Evolutionary conservation across 1,140 invertebrate species (phyloP).

Genomic region (Lysiphlebus fabarum): DNA sequence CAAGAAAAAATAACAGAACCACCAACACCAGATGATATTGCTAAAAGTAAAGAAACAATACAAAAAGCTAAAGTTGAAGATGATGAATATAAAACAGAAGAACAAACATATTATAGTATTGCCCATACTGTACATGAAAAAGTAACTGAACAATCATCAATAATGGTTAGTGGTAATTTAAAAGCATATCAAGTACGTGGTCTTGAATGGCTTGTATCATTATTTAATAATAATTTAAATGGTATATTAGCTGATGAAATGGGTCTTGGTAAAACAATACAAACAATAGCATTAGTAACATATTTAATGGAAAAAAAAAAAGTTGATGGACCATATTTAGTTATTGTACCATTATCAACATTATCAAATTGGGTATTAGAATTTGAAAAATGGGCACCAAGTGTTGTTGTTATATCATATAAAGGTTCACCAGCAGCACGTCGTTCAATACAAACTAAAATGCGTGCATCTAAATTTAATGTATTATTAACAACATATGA

Average conservation of each 20-base stretch:
- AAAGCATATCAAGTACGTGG: conserved; percentile 97
- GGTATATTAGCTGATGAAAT: conserved; percentile 95
- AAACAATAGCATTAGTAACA: conserved; percentile 92
- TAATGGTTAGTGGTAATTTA: conserved; percentile 88
- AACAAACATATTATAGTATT: conserved; percentile 87
- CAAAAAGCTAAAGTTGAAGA: conserved; percentile 87
- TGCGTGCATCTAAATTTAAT: conserved; percentile 93
- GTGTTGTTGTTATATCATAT: conserved; percentile 89
- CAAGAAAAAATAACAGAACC: conserved; percentile 33
- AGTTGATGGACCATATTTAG: conserved; percentile 94
- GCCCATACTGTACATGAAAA: conserved; percentile 92
- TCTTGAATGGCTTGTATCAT: conserved; percentile 95
- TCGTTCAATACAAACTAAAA: conserved; percentile 79
- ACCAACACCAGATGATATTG: conserved; percentile 50
- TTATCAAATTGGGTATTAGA: conserved; percentile 98
- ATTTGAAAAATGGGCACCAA: conserved; percentile 98
- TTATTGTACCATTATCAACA: conserved; percentile 97
- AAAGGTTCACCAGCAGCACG: conserved; percentile 89
- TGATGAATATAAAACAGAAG: conserved; percentile 87
- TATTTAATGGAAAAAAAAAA: conserved; percentile 98
- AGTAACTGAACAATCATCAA: conserved; percentile 88
- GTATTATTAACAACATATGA: conserved; percentile 97
- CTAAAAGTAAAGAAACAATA: conserved; percentile 67
- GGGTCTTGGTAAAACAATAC: conserved; percentile 96
- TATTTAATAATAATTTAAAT: conserved; percentile 98